Evolutionary conservation across 2,888 invertebrate genomes (phyloP), one percentile per base, ranked within the genome.

Genomic region (Nycteola revayana): DNA sequence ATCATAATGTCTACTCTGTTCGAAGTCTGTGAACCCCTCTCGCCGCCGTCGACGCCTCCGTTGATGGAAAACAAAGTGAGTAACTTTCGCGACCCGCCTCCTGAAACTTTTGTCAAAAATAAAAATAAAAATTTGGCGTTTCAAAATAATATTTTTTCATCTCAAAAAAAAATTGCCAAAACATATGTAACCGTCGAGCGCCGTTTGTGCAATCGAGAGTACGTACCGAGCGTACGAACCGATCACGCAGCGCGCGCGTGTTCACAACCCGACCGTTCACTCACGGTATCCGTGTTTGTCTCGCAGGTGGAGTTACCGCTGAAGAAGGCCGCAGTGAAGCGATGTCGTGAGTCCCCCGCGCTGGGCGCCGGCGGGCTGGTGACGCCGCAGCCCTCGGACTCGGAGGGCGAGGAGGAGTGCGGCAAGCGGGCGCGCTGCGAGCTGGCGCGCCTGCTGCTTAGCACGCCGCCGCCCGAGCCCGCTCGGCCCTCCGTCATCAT

Each of bases 301-400:
- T 6, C 72, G 48, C 86, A 77, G 87, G 76, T 84, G 53, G 88
- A 80, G 64, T 60, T 80, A 57, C 84, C 84, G 57, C 51, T 79
- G 62, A 83, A 83, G 69, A 81, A 81, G 66, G 80, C 78, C 36
- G 78, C 79, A 9, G 32, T 74, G 50, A 85, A 84, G 62, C 77
- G 84, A 10, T 74, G 69, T 41, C 61, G 75, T 30, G 79, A 79
- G 61, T 70, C 76, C 1, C 65, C 78, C 14, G 70, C 77, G 32
- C 60, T n/a, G 3, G 21, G 21, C 7, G 7, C 50, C 11, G 66
- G 76, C 28, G 86, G 87, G 33, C 78, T 90, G 53, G 91, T 94
- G 35, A 96, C 96, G 1, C 96, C 96, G 0, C 95, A 96, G 75
- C 94, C 95, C 9, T 96, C 96, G 0, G 96, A 96, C 75, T 94